Percentiles rank a stretch among this genome's conserved stretches.
These are phyloP conservation scores for Nephrocerus scutellatus DNA, from an alignment of 2,888 invertebrate genomes.

Conservation along the genomic window DNA sequence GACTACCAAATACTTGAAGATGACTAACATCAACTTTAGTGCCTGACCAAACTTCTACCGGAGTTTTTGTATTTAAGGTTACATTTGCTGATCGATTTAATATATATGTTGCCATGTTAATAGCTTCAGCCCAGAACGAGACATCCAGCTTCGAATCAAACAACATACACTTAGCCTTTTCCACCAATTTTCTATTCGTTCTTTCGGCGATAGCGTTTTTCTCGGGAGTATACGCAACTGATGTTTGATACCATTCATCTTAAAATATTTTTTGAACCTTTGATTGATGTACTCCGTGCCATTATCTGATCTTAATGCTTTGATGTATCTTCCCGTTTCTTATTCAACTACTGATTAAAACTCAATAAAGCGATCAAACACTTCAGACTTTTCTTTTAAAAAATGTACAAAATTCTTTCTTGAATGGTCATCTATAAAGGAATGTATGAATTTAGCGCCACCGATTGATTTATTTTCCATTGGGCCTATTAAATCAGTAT, in stretches of 20 bases:
- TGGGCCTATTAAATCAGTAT: conserved; percentile 40
- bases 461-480: conserved; percentile 33
- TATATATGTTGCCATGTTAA: conserved; percentile 24
- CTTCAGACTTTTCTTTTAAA: conserved; percentile 17
- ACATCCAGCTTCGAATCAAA: conserved; percentile 17
- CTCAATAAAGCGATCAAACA: conserved; percentile 13
- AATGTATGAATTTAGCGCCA: conserved; percentile 8
- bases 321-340: conserved; percentile 15
- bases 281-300: too few species aligned
- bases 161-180: conserved; percentile 24
- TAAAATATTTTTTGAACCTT: too few species aligned
- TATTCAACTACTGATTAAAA: conserved; percentile 18
- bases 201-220: conserved; percentile 16
- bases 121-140: conserved; percentile 24
- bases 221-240: too few species aligned
- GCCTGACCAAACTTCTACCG: too few species aligned
- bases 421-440: conserved; percentile 12
- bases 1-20: too few species aligned
- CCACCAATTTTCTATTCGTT: conserved; percentile 22
- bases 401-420: conserved; percentile 9
- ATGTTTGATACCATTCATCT: too few species aligned
- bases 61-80: too few species aligned
- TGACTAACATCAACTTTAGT: too few species aligned
- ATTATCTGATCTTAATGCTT: too few species aligned
- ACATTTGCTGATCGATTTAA: conserved; percentile 14